These are phyloP conservation scores for Troides oblongomaculatus DNA, from an alignment of 2,888 invertebrate genomes.

Conservation along the genomic window DNA sequence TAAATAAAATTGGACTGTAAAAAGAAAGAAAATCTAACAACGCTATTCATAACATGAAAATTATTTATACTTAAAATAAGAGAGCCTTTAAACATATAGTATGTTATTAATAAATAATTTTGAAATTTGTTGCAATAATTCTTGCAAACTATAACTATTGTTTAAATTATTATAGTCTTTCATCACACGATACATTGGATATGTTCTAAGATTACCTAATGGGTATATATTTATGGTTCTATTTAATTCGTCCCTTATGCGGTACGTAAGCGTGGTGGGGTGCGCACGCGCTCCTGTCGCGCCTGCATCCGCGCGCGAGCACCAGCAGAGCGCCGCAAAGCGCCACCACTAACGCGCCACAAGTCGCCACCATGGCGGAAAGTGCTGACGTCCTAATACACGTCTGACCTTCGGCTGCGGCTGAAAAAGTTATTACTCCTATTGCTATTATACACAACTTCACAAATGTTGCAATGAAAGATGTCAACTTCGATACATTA, in stretches of 20 bases:
- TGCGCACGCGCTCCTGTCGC: conserved; percentile 71
- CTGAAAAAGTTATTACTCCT: conserved; percentile 41
- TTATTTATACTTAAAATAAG: too few relatives aligned
- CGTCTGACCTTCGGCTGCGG: conserved; percentile 75
- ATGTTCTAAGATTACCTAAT: conserved; percentile 4
- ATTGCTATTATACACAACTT: too few relatives aligned
- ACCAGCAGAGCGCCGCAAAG: conserved; percentile 86
- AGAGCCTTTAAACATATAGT: too few relatives aligned
- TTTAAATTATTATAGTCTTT: conserved; percentile 10
- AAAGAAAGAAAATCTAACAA: too few relatives aligned
- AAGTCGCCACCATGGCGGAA: conserved; percentile 84
- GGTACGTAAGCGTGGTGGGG: conserved; percentile 80
- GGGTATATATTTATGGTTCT: conserved; percentile 33
- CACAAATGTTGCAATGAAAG: too few relatives aligned
- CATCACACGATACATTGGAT: conserved; percentile 6
- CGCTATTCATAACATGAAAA: too few relatives aligned
- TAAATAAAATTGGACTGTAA: too few relatives aligned
- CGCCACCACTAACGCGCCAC: conserved; percentile 85
- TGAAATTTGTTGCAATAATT: too few relatives aligned
- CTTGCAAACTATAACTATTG: too few relatives aligned
- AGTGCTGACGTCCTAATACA: conserved; percentile 83
- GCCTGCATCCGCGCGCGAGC: conserved; percentile 87
- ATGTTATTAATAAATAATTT: too few relatives aligned
- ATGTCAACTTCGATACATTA: too few relatives aligned
- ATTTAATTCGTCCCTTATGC: conserved; percentile 83